A percentile compares a stretch with the other conserved stretches of the same genome.
phyloP scores from a whole-genome alignment of 1,140 invertebrate species.

The Orussus abietinus region DNA sequence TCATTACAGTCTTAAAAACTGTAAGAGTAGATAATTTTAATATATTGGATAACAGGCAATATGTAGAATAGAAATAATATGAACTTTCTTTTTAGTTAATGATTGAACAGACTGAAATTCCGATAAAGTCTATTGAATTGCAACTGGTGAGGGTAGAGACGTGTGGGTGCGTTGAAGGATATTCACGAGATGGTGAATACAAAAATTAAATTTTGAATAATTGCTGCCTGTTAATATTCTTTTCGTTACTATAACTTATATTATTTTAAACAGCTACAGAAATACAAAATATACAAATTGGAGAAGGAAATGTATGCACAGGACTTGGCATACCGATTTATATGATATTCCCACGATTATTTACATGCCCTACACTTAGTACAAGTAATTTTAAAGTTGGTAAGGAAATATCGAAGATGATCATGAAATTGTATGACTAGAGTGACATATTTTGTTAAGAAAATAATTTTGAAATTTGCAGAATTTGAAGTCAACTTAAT shows the following conservation, averaged over 20 bases:
- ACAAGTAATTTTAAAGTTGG: constrained; percentile 96
- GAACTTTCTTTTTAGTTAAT: constrained; percentile 60
- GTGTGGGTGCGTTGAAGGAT: constrained; percentile 92
- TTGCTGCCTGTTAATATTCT: constrained; percentile 10
- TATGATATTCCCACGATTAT: constrained; percentile 93
- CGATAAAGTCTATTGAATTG: constrained; percentile 90
- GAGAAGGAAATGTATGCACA: constrained; percentile 83
- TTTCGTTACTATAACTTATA: constrained; percentile 9
- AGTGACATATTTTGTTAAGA: no score
- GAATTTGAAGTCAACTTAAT: constrained; percentile 96
- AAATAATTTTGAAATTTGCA: constrained; percentile 66
- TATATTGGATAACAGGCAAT: no score
- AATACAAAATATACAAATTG: constrained; percentile 97
- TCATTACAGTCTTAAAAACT: no score
- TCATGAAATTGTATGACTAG: no score
- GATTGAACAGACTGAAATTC: constrained; percentile 71
- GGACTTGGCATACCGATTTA: constrained; percentile 85
- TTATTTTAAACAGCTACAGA: constrained; percentile 75
- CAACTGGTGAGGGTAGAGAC: constrained; percentile 94
- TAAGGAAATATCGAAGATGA: no score
- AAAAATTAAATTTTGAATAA: constrained; percentile 10
- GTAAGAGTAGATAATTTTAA: no score
- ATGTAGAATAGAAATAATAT: no score
- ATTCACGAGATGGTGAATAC: constrained; percentile 80
- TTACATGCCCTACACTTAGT: constrained; percentile 88